phyloP scores from a whole-genome alignment of 2,888 invertebrate genomes.

The Zhengitettix transpicula region DNA sequence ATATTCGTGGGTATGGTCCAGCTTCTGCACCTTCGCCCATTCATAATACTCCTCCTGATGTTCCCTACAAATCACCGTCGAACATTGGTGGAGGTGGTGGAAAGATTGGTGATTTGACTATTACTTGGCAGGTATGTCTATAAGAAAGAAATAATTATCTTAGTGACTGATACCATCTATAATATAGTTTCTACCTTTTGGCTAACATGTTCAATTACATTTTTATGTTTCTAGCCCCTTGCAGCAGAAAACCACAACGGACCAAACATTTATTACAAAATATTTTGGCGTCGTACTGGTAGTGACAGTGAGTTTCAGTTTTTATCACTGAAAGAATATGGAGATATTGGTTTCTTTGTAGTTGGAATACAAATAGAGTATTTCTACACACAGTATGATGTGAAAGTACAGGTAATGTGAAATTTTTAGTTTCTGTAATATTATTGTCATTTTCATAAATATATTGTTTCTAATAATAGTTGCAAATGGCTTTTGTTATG shows the following conservation, averaged over 20 bases:
- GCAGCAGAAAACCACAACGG: conserved; percentile 69
- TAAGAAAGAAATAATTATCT: too few relatives aligned
- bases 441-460: background rate
- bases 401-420: conserved; percentile 51
- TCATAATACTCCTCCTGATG: conserved; percentile 65
- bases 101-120: conserved; percentile 84
- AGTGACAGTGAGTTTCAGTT: conserved; percentile 62
- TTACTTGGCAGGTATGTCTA: conserved; percentile 60
- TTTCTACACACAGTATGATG: conserved; percentile 70
- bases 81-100: conserved; percentile 88
- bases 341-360: conserved; percentile 63
- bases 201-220: background rate
- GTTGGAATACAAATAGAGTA: conserved; percentile 54
- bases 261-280: conserved; percentile 74
- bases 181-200: background rate
- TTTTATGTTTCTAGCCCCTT: conserved; percentile 33
- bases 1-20: conserved; percentile 63
- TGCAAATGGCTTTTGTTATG: too few relatives aligned
- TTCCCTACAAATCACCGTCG: conserved; percentile 57
- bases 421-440: background rate
- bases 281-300: conserved; percentile 67
- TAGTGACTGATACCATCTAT: background rate
- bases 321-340: conserved; percentile 47
- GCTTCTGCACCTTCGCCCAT: conserved; percentile 74
- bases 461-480: too few relatives aligned